Evolutionary conservation across 2,113 vertebrate species (phyloP).

Genomic region (Onychostruthus taczanowskii): DNA sequence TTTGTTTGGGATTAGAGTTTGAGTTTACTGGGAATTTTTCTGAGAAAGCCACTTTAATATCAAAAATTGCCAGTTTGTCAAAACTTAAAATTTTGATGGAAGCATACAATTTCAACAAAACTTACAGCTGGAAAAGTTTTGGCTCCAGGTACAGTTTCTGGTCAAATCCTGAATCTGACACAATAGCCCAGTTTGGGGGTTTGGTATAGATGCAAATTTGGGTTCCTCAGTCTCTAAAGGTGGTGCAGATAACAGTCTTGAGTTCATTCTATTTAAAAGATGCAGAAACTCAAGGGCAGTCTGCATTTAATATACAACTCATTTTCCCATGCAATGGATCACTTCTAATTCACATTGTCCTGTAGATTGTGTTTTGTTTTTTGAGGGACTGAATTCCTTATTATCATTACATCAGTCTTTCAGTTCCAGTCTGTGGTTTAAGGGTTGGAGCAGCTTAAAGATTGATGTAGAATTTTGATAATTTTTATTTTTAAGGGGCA

Average conservation of each 20-base stretch:
- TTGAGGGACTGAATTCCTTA: neutral
- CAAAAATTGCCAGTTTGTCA: neutral
- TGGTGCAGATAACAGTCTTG: neutral
- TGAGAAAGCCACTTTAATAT: neutral
- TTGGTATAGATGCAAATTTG: neutral
- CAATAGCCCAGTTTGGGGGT: neutral
- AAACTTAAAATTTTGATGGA: neutral
- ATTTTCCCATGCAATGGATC: accelerated
- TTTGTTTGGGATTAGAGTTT: neutral
- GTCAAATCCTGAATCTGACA: neutral
- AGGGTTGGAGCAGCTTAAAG: neutral
- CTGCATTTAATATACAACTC: neutral
- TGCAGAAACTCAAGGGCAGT: neutral
- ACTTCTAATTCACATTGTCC: neutral
- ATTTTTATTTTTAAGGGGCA: neutral
- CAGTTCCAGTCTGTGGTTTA: neutral
- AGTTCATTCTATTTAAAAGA: neutral
- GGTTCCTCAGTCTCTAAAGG: neutral
- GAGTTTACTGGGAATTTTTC: neutral
- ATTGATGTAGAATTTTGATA: neutral
- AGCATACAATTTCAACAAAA: neutral
- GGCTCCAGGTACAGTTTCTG: neutral
- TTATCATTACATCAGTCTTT: neutral
- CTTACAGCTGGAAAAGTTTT: neutral
- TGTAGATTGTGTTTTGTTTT: accelerated